Conservation (phyloP, 1,140 invertebrate genomes). For the Drosophila erecta region DNA sequence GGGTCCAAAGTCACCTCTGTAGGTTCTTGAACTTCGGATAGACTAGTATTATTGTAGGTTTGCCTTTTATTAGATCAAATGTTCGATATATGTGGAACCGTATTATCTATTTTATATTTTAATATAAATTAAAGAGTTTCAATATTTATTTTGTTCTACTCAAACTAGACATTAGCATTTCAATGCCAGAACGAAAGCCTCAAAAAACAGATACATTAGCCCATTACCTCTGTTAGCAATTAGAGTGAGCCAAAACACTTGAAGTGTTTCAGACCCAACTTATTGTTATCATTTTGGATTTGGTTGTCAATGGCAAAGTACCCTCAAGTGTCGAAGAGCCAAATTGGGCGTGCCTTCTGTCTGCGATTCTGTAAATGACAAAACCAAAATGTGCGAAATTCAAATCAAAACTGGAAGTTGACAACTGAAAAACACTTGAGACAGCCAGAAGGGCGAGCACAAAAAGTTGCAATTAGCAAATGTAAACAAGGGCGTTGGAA, state of each 20-base stretch:
- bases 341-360: slow-evolving; percentile 33
- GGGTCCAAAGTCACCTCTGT: slow-evolving; percentile 14
- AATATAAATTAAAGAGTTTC: too few relatives aligned
- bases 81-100: too few relatives aligned
- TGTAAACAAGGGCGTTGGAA: slow-evolving; percentile 29
- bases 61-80: too few relatives aligned
- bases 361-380: slow-evolving; percentile 36
- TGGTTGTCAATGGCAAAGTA: slow-evolving; percentile 52
- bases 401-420: slow-evolving; percentile 40
- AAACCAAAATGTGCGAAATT: slow-evolving; percentile 21
- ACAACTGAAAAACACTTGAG: slow-evolving; percentile 47
- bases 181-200: slow-evolving; percentile 15
- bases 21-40: slow-evolving; percentile 24
- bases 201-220: slow-evolving; percentile 21
- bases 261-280: slow-evolving; percentile 18
- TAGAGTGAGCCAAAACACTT: slow-evolving; percentile 42
- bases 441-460: slow-evolving; percentile 20
- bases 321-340: slow-evolving; percentile 41
- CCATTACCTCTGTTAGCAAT: slow-evolving; percentile 37
- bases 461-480: slow-evolving; percentile 55
- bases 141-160: background rate
- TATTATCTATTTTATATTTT: too few relatives aligned
- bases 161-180: background rate
- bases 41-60: background rate
- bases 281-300: slow-evolving; percentile 39